Evolutionary conservation across 2,888 invertebrate genomes (phyloP), one percentile per base, ranked within the genome.

Genomic region (Amitus sp.): DNA sequence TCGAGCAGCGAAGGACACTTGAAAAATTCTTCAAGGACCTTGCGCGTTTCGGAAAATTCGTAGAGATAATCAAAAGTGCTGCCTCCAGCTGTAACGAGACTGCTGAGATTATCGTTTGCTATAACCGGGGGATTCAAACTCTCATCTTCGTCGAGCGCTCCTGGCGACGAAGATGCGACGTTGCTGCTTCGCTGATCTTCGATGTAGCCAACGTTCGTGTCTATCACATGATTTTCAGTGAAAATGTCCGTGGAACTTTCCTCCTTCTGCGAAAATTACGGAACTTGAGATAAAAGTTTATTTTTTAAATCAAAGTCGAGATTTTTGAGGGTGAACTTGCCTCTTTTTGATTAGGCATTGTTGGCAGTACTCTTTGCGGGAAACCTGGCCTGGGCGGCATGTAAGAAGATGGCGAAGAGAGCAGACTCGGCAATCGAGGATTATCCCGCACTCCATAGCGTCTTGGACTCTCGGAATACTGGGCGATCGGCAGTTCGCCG

Each of bases 1-100:
- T 87, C 86, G 67, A 87, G 86, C 18, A 85, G 85, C 53, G 89
- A 88, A 46, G 91, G 91, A 78, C 92, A 92, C 80, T 92, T 90
- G 85, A 95, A 95, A 84, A 95, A 95, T 83, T 95, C 95, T 78
- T 95, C 95, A 39, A 95, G 84, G 43, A 95, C 95, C 84, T 95
- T 95, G 68, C 94, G 86, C 18, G 95, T 95, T 83, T 95, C 95
- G 0, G 95, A 95, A 83, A 95, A 95, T 83, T 95, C 95, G 82
- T 95, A 95, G 65, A 94, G 83, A 83, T 94, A 94, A 84, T 95
- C 94, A 80, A 93, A 94, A 28, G 93, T 92, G 48, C 81, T 81
- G 48, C 79, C 81, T 20, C 80, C 78, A 5, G 81, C 74, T 2
- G 81, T 76, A 15, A 80, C 81, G 15, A 82, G 70, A 60, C 80